phyloP scores from a whole-genome alignment of 2,797 vertebrate genomes.

The Chelmon rostratus region DNA sequence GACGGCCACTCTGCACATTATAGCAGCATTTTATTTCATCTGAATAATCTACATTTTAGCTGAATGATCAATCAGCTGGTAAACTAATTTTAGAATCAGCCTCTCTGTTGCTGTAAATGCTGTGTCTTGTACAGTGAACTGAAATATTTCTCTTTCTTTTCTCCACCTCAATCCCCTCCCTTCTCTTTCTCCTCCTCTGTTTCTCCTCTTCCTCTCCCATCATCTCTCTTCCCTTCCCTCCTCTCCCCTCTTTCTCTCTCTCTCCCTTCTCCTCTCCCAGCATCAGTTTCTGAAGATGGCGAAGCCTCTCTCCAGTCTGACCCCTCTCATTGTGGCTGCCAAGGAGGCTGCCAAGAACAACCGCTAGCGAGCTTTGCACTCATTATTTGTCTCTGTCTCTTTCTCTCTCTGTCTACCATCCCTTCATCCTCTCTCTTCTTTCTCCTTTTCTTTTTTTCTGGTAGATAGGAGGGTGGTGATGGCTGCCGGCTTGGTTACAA shows the following conservation, averaged over 20 bases:
- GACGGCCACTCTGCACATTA: too few species aligned
- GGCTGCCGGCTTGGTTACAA: slow-evolving; percentile 31
- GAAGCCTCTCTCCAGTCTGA: slow-evolving; percentile 96
- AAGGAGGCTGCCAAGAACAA: slow-evolving; percentile 97
- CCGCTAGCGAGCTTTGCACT: slow-evolving; percentile 82
- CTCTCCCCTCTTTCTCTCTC: neutral
- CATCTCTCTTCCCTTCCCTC: neutral
- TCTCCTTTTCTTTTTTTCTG: neutral
- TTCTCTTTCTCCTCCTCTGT: neutral
- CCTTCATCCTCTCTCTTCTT: neutral
- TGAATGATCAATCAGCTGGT: too few species aligned
- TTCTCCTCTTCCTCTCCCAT: neutral
- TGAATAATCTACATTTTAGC: too few species aligned
- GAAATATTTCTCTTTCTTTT: slow-evolving; percentile 10
- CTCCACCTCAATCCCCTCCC: neutral
- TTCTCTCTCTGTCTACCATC: neutral
- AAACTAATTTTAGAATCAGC: too few species aligned
- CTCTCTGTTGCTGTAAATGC: too few species aligned
- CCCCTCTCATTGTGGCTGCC: slow-evolving; percentile 94
- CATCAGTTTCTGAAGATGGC: slow-evolving; percentile 98
- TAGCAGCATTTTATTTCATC: too few species aligned
- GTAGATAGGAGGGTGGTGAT: neutral
- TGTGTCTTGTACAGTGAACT: too few species aligned
- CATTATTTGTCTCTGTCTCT: neutral
- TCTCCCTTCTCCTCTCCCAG: slow-evolving; percentile 74